A percentile compares a stretch with the other conserved stretches of the same genome.
These are phyloP conservation scores for Ceratitis capitata DNA, from an alignment of 1,140 invertebrate genomes.

Conservation along the genomic window DNA sequence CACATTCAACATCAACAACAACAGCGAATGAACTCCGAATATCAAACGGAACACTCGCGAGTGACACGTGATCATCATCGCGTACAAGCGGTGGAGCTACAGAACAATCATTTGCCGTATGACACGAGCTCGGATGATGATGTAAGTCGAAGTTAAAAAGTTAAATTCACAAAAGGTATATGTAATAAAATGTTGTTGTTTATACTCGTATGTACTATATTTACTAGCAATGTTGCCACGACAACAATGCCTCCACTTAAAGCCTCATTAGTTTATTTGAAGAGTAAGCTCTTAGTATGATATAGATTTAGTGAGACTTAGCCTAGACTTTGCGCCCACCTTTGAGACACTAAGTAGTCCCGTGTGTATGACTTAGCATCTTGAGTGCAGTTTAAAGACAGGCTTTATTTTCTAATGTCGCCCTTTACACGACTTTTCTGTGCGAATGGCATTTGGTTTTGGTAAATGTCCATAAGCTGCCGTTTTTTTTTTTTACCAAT, in stretches of 20 bases:
- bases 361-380: no score
- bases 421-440: no score
- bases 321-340: neutral
- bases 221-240: neutral
- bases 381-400: no score
- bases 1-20: neutral
- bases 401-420: no score
- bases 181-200: neutral
- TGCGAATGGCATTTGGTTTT: no score
- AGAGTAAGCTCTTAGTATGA: neutral
- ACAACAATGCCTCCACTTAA: neutral
- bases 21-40: no score
- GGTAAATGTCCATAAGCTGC: no score
- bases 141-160: constrained; percentile 20
- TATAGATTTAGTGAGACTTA: no score
- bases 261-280: neutral
- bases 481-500: no score
- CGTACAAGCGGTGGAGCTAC: neutral
- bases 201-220: no score
- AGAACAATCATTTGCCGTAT: neutral
- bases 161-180: neutral
- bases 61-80: constrained; percentile 15
- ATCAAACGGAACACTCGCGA: neutral
- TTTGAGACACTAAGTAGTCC: no score
- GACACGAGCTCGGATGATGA: neutral